Evolutionary conservation across 1,140 invertebrate species (phyloP).

Genomic region (Hycleus phaleratus): DNA sequence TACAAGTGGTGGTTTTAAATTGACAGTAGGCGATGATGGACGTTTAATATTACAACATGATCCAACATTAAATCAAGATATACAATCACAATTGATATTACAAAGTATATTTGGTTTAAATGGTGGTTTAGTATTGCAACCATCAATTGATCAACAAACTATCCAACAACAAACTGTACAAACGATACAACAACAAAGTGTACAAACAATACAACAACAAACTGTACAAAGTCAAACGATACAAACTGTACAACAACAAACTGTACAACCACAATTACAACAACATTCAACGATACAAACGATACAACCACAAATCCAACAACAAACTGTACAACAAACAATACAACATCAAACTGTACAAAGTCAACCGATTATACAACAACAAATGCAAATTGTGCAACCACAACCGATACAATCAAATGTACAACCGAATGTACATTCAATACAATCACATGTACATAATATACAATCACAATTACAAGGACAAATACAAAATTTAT

Average conservation of each 20-base stretch:
- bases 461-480: slow-evolving; percentile 36
- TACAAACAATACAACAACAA: slow-evolving; percentile 40
- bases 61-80: slow-evolving; percentile 37
- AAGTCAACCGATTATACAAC: slow-evolving; percentile 29
- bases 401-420: slow-evolving; percentile 30
- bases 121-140: slow-evolving; percentile 36
- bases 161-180: slow-evolving; percentile 40
- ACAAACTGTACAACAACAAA: slow-evolving; percentile 39
- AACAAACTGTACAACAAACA: slow-evolving; percentile 37
- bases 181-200: slow-evolving; percentile 39
- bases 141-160: slow-evolving; percentile 38
- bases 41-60: slow-evolving; percentile 39
- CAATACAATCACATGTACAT: slow-evolving; percentile 30
- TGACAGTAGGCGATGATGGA: slow-evolving; percentile 39
- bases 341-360: slow-evolving; percentile 37
- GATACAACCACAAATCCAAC: slow-evolving; percentile 35
- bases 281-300: slow-evolving; percentile 30
- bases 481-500: slow-evolving; percentile 33
- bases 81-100: slow-evolving; percentile 39
- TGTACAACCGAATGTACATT: slow-evolving; percentile 13
- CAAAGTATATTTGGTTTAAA: slow-evolving; percentile 39
- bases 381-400: slow-evolving; percentile 38
- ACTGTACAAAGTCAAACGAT: slow-evolving; percentile 39
- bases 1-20: slow-evolving; percentile 36
- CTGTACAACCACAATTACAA: slow-evolving; percentile 34